A percentile compares a stretch with the other conserved stretches of the same genome.
Conservation (phyloP, 2,113 vertebrate genomes). For the Burhinus bistriatus region DNA sequence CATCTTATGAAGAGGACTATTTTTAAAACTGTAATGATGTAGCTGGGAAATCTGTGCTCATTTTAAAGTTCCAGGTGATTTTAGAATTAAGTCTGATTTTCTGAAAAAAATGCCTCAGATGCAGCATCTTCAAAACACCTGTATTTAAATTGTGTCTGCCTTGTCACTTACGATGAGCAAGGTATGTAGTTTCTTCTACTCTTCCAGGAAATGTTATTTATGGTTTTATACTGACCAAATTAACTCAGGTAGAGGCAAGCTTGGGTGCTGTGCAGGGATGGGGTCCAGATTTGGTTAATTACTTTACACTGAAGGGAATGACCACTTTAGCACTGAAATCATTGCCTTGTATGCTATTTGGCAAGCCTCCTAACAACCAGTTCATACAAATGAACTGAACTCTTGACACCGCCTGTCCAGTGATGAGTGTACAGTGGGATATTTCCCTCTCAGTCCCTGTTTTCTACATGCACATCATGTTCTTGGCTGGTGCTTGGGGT, state of each 20-base stretch:
- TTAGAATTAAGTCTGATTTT: background rate
- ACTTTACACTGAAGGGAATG: background rate
- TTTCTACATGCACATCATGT: background rate
- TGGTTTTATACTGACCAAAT: background rate
- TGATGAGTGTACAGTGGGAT: background rate
- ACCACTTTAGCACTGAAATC: background rate
- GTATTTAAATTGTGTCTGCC: background rate
- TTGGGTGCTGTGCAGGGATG: background rate
- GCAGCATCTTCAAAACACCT: background rate
- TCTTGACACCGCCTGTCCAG: background rate
- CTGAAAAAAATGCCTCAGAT: background rate
- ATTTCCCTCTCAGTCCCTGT: background rate
- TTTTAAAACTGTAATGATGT: background rate
- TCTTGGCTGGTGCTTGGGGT: background rate
- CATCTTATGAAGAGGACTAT: background rate
- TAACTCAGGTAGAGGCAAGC: background rate
- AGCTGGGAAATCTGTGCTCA: slow-evolving; percentile 21
- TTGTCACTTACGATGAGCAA: background rate
- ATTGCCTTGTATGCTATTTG: background rate
- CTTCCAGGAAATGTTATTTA: background rate
- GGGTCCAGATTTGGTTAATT: background rate
- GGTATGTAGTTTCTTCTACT: background rate
- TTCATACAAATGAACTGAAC: background rate
- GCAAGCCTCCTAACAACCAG: background rate
- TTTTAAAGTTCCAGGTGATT: slow-evolving; percentile 26